Conservation (phyloP, 1,140 invertebrate genomes). For the Himalopsyche phryganea region DNA sequence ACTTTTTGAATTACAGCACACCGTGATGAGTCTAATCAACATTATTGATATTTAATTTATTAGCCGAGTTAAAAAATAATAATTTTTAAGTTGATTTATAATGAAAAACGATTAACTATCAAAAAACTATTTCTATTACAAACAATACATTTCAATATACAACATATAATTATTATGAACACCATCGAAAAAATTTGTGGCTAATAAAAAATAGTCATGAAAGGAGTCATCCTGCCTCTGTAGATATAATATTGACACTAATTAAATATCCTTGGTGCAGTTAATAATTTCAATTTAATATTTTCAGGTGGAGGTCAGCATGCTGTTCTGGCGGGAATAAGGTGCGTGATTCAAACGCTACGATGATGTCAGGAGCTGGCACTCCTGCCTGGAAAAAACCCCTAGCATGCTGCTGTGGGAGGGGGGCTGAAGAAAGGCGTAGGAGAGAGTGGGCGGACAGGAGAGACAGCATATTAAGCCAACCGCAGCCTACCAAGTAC, state of each 20-base stretch:
- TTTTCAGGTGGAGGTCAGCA: slow-evolving; percentile 5
- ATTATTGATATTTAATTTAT: too few species aligned
- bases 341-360: slow-evolving; percentile 23
- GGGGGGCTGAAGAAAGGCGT: too few species aligned
- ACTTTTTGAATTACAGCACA: too few species aligned
- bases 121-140: too few species aligned
- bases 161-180: too few species aligned
- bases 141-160: too few species aligned
- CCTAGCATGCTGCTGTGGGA: slow-evolving; percentile 36
- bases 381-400: slow-evolving; percentile 3
- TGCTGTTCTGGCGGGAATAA: slow-evolving; percentile 30
- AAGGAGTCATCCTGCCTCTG: background rate
- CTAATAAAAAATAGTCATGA: too few species aligned
- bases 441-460: slow-evolving; percentile 39
- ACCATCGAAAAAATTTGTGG: too few species aligned
- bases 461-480: slow-evolving; percentile 49
- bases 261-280: background rate
- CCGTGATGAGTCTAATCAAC: too few species aligned
- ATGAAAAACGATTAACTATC: too few species aligned
- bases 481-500: slow-evolving; percentile 36
- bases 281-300: background rate
- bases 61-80: too few species aligned
- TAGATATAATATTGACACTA: background rate
- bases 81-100: too few species aligned
- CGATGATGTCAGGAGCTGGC: background rate